Percentiles rank a stretch among this genome's conserved stretches.
These are phyloP conservation scores for Polyploca ridens DNA, from an alignment of 2,888 invertebrate species.

Conservation along the genomic window DNA sequence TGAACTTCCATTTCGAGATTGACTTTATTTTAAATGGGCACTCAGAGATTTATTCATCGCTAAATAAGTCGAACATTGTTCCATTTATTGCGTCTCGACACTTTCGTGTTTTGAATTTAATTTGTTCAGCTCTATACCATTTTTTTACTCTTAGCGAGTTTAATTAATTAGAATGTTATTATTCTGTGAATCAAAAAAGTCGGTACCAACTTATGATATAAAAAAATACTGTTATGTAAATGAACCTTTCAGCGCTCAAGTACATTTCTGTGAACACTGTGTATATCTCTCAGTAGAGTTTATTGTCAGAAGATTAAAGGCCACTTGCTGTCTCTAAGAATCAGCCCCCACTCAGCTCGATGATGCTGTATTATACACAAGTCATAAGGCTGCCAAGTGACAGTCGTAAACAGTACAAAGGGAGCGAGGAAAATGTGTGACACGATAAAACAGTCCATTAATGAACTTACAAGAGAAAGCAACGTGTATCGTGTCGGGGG, in stretches of 20 bases:
- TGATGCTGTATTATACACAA: constrained; percentile 43
- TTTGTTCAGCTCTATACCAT: neutral
- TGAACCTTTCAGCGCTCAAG: constrained; percentile 15
- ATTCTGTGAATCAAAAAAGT: neutral
- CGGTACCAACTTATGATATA: neutral
- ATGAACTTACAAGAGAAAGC: constrained; percentile 28
- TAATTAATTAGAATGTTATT: neutral
- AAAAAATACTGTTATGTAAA: constrained; percentile 16
- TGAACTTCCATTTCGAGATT: neutral
- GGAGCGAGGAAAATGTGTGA: constrained; percentile 27
- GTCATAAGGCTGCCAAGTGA: constrained; percentile 43
- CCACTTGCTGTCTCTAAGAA: constrained; percentile 26
- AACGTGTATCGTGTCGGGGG: constrained; percentile 20
- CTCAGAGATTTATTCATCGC: neutral
- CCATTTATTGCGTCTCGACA: neutral
- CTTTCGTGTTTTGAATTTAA: neutral
- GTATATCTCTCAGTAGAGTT: constrained; percentile 32
- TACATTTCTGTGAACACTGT: constrained; percentile 37
- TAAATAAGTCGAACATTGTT: neutral
- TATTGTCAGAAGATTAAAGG: constrained; percentile 39
- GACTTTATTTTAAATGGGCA: constrained; percentile 3
- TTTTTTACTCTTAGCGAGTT: neutral
- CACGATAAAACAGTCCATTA: constrained; percentile 39
- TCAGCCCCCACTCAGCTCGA: constrained; percentile 35
- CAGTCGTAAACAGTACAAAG: constrained; percentile 48